Evolutionary conservation across 2,888 invertebrate genomes (phyloP).

Genomic region (Volucella bombylans): DNA sequence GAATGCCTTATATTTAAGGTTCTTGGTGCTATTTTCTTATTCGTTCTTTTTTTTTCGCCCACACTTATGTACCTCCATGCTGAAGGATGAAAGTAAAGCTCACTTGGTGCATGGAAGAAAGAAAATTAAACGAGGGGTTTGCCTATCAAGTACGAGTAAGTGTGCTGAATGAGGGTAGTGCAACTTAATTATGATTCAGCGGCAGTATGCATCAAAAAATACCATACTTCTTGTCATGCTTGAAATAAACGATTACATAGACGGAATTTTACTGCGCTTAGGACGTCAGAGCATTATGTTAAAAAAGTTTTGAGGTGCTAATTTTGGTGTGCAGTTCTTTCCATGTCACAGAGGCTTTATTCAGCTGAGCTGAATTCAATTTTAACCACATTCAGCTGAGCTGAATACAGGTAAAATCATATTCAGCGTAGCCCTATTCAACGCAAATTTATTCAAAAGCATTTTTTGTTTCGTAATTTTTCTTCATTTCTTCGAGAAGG

Average conservation of each 20-base stretch:
- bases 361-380: not conserved
- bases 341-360: too few relatives aligned
- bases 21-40: too few relatives aligned
- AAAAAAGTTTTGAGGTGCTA: slow-evolving; percentile 5
- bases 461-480: not conserved
- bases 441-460: slow-evolving; percentile 32
- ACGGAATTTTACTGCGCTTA: not conserved
- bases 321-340: slow-evolving; percentile 15
- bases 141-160: not conserved
- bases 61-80: not conserved
- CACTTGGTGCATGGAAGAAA: not conserved
- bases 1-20: too few relatives aligned
- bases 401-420: slow-evolving; percentile 18
- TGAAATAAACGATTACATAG: slow-evolving; percentile 14
- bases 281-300: not conserved
- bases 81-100: not conserved
- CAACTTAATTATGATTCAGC: slow-evolving; percentile 34
- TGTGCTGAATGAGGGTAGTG: not conserved
- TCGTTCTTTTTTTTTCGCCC: not conserved
- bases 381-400: too few relatives aligned
- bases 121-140: slow-evolving; percentile 9
- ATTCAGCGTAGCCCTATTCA: slow-evolving; percentile 25
- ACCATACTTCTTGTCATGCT: slow-evolving; percentile 10
- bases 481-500: not conserved
- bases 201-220: slow-evolving; percentile 13